phyloP scores from a whole-genome alignment of 2,888 invertebrate genomes.

The Eristalis pertinax region DNA sequence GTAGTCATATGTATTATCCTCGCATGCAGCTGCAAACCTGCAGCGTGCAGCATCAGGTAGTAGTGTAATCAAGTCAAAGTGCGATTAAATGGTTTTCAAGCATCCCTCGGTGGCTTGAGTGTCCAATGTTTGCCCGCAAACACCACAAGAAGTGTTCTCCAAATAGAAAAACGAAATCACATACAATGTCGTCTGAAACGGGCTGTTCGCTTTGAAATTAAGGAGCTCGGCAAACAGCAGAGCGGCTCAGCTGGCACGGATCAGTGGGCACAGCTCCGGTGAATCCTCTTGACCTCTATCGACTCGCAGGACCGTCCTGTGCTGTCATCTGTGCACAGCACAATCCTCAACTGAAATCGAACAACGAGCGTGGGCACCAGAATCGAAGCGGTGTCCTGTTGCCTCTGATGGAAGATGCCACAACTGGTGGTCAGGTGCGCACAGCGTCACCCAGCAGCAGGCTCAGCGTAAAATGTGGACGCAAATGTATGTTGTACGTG shows the following conservation, averaged over 20 bases:
- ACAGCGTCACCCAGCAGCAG: not conserved
- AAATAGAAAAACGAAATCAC: not conserved
- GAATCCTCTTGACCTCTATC: not conserved
- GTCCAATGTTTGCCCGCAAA: not conserved
- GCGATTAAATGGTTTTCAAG: not conserved
- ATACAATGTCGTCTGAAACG: not conserved
- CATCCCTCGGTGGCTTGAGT: not conserved
- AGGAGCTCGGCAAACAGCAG: not conserved
- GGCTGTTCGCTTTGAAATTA: not conserved
- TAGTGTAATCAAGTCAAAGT: not conserved
- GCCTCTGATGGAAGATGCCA: no score
- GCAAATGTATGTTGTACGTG: no score
- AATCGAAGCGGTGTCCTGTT: not conserved
- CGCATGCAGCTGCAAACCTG: no score
- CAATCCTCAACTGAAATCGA: not conserved
- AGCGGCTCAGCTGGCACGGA: not conserved
- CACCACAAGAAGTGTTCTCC: not conserved
- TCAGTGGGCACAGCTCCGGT: not conserved
- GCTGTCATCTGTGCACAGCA: not conserved
- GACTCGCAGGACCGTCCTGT: not conserved
- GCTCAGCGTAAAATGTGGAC: not conserved
- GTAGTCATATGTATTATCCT: no score
- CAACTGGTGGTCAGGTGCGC: not conserved
- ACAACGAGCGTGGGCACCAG: not conserved
- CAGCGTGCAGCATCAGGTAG: no score